Conservation (phyloP, 2,113 vertebrate species). For the Trichechus manatus region DNA sequence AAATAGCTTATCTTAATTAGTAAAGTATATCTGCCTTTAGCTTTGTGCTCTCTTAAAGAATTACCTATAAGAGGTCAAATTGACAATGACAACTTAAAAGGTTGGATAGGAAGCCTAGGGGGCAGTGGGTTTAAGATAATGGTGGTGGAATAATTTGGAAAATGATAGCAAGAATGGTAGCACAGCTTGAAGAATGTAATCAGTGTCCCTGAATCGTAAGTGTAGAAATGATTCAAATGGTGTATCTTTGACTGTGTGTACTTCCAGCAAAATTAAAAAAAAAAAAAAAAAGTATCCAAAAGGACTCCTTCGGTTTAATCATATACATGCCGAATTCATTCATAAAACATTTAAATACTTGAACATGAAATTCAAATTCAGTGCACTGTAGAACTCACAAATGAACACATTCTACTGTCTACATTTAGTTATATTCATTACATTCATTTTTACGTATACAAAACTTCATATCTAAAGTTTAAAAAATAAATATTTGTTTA, state of each 20-base stretch:
- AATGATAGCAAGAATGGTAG: no score
- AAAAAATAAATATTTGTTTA: not conserved
- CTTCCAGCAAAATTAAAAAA: not conserved
- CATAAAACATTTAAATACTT: not conserved
- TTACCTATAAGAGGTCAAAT: not conserved
- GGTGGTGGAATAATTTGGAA: not conserved
- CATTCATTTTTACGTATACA: not conserved
- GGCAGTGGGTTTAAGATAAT: not conserved
- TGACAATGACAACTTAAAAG: not conserved
- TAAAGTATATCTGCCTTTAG: not conserved
- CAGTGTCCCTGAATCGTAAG: not conserved
- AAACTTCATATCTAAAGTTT: not conserved
- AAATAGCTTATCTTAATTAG: not conserved
- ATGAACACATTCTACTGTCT: not conserved
- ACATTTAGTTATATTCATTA: not conserved
- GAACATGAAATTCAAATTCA: not conserved
- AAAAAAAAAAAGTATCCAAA: not conserved
- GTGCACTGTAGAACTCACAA: not conserved
- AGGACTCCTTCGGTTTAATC: not conserved
- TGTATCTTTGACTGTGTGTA: not conserved
- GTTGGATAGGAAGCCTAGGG: not conserved
- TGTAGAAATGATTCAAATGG: not conserved
- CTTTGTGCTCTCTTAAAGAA: not conserved
- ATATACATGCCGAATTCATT: not conserved
- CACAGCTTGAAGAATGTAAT: not conserved